Conservation (phyloP, 2,888 invertebrate species). For the Orchestes rusci region DNA sequence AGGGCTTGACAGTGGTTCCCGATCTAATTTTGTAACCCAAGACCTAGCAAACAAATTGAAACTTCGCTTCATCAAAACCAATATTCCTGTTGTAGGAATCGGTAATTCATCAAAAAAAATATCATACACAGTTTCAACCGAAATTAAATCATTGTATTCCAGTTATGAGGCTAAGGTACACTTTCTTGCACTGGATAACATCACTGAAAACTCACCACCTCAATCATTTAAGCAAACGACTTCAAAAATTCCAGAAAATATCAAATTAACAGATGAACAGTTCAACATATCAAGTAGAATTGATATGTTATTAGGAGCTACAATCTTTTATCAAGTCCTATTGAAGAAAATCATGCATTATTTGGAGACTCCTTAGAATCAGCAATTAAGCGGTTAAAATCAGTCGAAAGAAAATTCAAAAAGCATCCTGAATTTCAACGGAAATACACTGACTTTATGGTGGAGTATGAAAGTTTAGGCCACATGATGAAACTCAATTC, state of each 20-base stretch:
- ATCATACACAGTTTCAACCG: too few species aligned
- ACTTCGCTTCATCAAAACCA: background rate
- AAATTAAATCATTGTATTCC: constrained; percentile 2
- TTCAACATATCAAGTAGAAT: background rate
- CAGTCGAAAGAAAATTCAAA: constrained; percentile 7
- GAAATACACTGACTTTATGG: background rate
- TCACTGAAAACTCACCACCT: constrained; percentile 2
- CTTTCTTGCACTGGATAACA: background rate
- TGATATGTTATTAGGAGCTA: constrained; percentile 4
- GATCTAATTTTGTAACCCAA: too few species aligned
- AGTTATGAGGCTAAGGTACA: background rate
- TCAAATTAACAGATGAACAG: background rate
- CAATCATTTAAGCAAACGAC: background rate
- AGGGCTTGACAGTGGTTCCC: too few species aligned
- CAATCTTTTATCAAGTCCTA: constrained; percentile 4
- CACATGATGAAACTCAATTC: constrained; percentile 6
- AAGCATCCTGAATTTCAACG: constrained; percentile 4
- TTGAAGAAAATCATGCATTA: background rate
- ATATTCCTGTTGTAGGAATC: too few species aligned
- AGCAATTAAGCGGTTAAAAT: constrained; percentile 3
- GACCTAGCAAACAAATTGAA: too few species aligned
- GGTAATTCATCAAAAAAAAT: too few species aligned
- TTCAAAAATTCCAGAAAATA: constrained; percentile 1
- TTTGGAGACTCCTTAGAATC: constrained; percentile 2
- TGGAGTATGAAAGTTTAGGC: constrained; percentile 2